Percentiles rank a stretch among this genome's conserved stretches.
Conservation (phyloP, 2,797 vertebrate species). For the Micromesistius poutassou region DNA sequence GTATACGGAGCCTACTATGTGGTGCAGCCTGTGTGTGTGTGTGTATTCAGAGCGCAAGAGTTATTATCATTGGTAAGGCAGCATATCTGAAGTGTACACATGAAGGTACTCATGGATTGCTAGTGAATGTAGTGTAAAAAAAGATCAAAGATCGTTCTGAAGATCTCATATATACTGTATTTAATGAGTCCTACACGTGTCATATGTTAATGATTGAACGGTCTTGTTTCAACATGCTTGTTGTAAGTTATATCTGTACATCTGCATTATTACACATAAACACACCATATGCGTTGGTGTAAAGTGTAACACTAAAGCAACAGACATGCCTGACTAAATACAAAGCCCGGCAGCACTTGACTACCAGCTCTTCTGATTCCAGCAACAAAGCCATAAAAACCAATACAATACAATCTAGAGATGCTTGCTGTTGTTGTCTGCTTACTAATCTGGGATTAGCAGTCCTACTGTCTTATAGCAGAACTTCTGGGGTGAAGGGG, state of each 20-base stretch:
- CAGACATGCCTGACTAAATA: background rate
- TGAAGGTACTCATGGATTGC: background rate
- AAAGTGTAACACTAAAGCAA: background rate
- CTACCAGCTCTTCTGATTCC: background rate
- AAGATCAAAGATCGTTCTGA: no score
- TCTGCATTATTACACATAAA: background rate
- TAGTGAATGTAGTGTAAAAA: no score
- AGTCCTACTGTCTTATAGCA: no score
- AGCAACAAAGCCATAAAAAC: background rate
- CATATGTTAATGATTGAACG: background rate
- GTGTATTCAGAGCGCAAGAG: background rate
- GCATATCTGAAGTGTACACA: background rate
- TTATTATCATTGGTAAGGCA: background rate
- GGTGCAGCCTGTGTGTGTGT: background rate
- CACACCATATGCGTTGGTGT: background rate
- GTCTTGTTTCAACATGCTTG: background rate
- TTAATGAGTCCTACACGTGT: background rate
- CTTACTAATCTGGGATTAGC: background rate
- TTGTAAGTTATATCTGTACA: background rate
- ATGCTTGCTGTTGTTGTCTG: background rate
- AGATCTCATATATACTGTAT: background rate
- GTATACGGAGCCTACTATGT: background rate
- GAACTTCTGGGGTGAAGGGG: no score
- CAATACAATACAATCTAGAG: background rate
- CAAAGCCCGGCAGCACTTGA: background rate